Evolutionary conservation across 2,797 vertebrate genomes (phyloP), one percentile per base, ranked within the genome.

Genomic region (Chaetophractus vellerosus): DNA sequence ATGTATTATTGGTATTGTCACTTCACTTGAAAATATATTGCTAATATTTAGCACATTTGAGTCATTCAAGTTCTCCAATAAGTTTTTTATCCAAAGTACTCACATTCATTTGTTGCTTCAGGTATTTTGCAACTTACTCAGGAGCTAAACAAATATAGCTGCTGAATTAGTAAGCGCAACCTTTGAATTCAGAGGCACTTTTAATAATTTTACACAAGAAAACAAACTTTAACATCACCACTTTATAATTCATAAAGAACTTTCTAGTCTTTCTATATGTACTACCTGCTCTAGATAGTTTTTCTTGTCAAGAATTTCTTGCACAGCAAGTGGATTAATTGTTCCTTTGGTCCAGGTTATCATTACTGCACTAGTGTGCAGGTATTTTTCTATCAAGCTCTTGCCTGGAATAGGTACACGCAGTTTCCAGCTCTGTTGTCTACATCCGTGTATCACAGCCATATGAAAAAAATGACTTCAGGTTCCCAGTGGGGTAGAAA

Each of bases 401-500:
- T 98, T 97, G 92, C 91, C 94, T 78, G 86, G 93, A 96, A 95
- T 91, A 96, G 59, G 48, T 91, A 97, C 92, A 71, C 83, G 86
- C 81, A 95, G 74, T 96, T 95, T 97, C 90, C 28, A 92, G 5
- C 69, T 95, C 93, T 97, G 87, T 91, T 94, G 69, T 94, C 92
- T 61, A 97, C 83, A 95, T 96, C 81, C 93, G 72, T 88, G 93
- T 94, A 94, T 93, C 96, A 55, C 52, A 55, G 97, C 96, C 95
- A 96, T 92, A 97, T 83, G 96, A 90, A 90, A 97, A 97, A 95
- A 97, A 97, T 96, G 80, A 96, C 85, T 96, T 97, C 91, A 96
- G 72, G 83, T 96, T 97, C 97, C 96, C 91, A 96, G 69, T 91
- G 81, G 69, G 87, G 80, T 92, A 86, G 74, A 97, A 98, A 98